Percentiles rank a stretch among this genome's conserved stretches.
Conservation (phyloP, 1,140 invertebrate genomes). For the Trichonephila clavipes region DNA sequence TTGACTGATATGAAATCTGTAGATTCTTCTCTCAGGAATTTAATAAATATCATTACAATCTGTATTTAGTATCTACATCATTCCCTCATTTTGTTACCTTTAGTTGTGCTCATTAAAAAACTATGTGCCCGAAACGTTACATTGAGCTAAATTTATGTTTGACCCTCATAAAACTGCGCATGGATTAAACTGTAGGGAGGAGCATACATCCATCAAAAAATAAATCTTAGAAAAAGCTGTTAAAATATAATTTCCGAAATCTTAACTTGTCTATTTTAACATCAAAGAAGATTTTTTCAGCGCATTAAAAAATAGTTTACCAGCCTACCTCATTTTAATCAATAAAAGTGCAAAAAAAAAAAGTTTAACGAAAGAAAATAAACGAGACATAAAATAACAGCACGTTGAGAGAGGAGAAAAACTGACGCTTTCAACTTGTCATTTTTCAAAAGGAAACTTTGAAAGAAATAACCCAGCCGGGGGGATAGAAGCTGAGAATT, state of each 20-base stretch:
- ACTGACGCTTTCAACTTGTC: conserved; percentile 48
- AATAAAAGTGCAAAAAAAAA: background rate
- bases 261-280: conserved; percentile 29
- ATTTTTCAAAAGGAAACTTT: conserved; percentile 29
- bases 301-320: background rate
- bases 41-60: too few species aligned
- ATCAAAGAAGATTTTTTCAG: background rate
- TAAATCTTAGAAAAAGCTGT: background rate
- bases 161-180: too few species aligned
- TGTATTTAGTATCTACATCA: too few species aligned
- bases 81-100: too few species aligned
- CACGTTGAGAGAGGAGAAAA: conserved; percentile 39
- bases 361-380: conserved; percentile 13
- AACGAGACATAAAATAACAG: conserved; percentile 29
- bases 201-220: background rate
- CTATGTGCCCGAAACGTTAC: too few species aligned
- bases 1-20: too few species aligned
- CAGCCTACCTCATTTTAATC: conserved; percentile 28
- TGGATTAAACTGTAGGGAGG: background rate
- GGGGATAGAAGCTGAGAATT: background rate
- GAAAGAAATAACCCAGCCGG: background rate
- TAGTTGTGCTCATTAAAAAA: too few species aligned
- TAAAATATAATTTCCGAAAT: conserved; percentile 11
- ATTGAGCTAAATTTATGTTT: too few species aligned
- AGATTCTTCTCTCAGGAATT: too few species aligned